Percentiles rank a stretch among this genome's conserved stretches.
Conservation (phyloP, 1,140 invertebrate genomes). For the Neodiprion virginianus region DNA sequence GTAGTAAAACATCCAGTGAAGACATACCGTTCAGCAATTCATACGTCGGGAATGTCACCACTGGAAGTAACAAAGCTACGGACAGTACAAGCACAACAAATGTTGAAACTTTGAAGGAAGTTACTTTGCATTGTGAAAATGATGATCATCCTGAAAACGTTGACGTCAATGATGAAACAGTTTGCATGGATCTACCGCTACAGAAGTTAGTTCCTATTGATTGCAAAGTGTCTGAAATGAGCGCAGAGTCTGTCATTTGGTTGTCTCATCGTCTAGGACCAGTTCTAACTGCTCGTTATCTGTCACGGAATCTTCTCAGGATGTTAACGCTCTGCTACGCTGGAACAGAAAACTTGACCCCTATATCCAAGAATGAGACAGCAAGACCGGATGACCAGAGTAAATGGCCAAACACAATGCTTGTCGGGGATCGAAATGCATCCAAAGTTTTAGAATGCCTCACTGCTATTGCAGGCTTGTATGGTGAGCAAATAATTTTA, state of each 20-base stretch:
- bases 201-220: slow-evolving; percentile 49
- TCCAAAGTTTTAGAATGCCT: slow-evolving; percentile 87
- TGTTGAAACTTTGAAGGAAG: slow-evolving; percentile 23
- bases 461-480: slow-evolving; percentile 83
- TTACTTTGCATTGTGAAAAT: slow-evolving; percentile 17
- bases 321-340: slow-evolving; percentile 95
- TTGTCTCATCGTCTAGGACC: slow-evolving; percentile 93
- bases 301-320: slow-evolving; percentile 90
- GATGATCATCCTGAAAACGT: slow-evolving; percentile 21
- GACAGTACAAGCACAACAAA: slow-evolving; percentile 9
- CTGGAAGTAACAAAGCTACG: slow-evolving; percentile 16
- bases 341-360: slow-evolving; percentile 78
- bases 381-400: slow-evolving; percentile 40
- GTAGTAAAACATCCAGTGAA: slow-evolving; percentile 63
- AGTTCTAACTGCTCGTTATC: slow-evolving; percentile 87
- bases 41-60: slow-evolving; percentile 22
- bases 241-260: slow-evolving; percentile 90
- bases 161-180: slow-evolving; percentile 25
- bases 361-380: slow-evolving; percentile 28
- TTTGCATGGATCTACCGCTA: slow-evolving; percentile 34
- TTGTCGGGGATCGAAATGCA: slow-evolving; percentile 84
- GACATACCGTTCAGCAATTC: slow-evolving; percentile 39
- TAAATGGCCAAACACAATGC: slow-evolving; percentile 63
- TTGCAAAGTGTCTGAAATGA: slow-evolving; percentile 86
- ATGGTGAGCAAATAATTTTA: slow-evolving; percentile 93